Base-by-base conservation (phyloP, 2,797 vertebrate genomes). In the Percopsis omiscomaycus region DNA sequence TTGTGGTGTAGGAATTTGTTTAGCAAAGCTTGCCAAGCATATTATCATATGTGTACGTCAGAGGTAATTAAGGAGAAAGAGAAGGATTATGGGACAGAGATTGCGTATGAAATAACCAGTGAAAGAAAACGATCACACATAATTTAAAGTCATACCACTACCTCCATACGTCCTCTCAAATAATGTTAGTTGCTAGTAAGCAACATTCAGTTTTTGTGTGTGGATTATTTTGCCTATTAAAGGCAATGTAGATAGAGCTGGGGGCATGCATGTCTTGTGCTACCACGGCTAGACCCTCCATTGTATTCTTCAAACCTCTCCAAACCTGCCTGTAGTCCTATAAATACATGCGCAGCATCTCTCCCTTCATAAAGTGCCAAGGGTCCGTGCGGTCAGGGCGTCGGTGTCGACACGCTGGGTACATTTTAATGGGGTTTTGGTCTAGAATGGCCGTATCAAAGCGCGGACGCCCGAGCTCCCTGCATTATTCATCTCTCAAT, bases 401-500 rank as follows among this genome's bases (percentile, higher is more conserved):
- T 50, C 5, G 47, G 78, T 80, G 72, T 83, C 77, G 61, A 75
- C 65, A 79, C 59, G 68, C 60, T 50, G 29, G 66, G 59, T 50
- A 54, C 61, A 64, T 83, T 81, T 85, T 77, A 73, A 75, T 77
- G 72, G 62, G 49, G 71, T 79, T 79, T 68, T 66, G 59, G 70
- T 78, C 77, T 5, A 73, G 49, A 75, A 74, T 73, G 52, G 51
- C 71, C 82, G 78, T 79, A 74, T 74, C 67, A 72, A 80, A 83
- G 79, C 60, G 48, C 27, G 61, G 65, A 55, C 56, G 56, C 81
- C 61, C 56, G 66, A 71, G 73, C 78, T 70, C 61, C 65, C 74
- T 75, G 71, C 80, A 71, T 78, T 71, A 79, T 84, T 84, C 78
- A 84, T 78, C 68, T 56, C 73, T 68, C 64, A 73, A 64, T 62